phyloP scores from a whole-genome alignment of 2,888 invertebrate species.

The Caprella mutica region DNA sequence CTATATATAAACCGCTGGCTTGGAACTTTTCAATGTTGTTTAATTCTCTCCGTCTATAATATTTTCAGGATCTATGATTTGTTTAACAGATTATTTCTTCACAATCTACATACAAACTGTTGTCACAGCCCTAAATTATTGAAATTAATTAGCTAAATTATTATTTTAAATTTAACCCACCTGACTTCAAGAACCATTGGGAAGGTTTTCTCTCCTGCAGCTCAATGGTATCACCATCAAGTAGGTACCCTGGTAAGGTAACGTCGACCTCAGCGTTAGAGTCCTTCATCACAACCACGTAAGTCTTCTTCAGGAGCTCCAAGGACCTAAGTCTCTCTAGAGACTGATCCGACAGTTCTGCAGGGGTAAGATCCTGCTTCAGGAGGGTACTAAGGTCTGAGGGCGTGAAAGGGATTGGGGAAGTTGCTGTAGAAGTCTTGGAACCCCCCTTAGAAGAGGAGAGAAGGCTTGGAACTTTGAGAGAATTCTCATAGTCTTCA shows the following conservation, averaged over 20 bases:
- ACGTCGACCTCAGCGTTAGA: conserved; percentile 29
- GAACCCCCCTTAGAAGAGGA: no score
- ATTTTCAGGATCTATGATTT: no score
- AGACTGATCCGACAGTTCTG: conserved; percentile 8
- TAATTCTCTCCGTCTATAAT: no score
- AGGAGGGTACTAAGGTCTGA: background rate
- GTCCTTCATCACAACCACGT: conserved; percentile 22
- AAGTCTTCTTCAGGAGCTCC: conserved; percentile 9
- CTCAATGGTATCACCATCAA: conserved; percentile 26
- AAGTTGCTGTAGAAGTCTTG: conserved; percentile 1
- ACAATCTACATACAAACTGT: no score
- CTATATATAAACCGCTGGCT: no score
- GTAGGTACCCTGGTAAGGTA: conserved; percentile 18
- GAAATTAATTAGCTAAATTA: no score
- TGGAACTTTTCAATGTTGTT: no score
- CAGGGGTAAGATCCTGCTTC: conserved; percentile 8
- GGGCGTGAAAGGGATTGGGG: conserved; percentile 8
- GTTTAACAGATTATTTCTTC: no score
- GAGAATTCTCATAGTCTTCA: no score
- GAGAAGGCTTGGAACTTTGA: no score
- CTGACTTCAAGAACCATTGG: background rate
- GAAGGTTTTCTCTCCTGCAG: conserved; percentile 5
- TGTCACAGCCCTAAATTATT: no score
- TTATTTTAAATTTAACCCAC: conserved; percentile 1
- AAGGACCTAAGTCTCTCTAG: conserved; percentile 6